Evolutionary conservation across 2,797 vertebrate genomes (phyloP), one percentile per base, ranked within the genome.

Genomic region (Hemibagrus guttatus): DNA sequence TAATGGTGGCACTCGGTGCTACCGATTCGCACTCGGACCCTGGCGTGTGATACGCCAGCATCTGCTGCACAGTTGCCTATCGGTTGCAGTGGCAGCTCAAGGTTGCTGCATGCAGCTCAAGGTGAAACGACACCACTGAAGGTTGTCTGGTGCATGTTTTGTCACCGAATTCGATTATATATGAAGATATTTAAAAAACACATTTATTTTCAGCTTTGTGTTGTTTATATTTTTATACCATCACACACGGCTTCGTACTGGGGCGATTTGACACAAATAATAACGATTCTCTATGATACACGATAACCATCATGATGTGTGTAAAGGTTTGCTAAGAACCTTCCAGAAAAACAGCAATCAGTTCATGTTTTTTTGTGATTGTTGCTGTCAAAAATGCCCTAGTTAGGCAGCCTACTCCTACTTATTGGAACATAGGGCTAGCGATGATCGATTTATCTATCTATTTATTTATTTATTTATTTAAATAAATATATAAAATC

Each of bases 1-100:
- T 81, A 81, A 88, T 81, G 54, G 87, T 85, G 68, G 64, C 78
- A 75, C 78, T 59, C 64, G 26, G 63, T 71, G 74, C 28, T n/a
- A 16, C 16, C 49, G 71, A 74, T 64, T 23, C 58, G 46, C 54
- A 71, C 56, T 16, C 64, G 26, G 19, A 58, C 31, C 49, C 1
- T 28, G 13, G 2, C 17, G 3, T 19, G 4, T 6, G 14, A 9
- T 49, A 49, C 46, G 4, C 46, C 46, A 49, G 46, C 46, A 49
- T 49, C 46, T 49, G 46, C 46, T 49, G 35, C 28, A 6, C 26
- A 19, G 6, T 28, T 17, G 17, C 16, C 8, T 31, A 66, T 81
- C 61, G 46, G 4, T 49, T 7, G 46, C 6, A 16, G 52, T 4
- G 26, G 12, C 66, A 72, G 54, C 16, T 6, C 19, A 26, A 0